Conservation (phyloP, 2,797 vertebrate genomes). For the Cottoperca gobio region DNA sequence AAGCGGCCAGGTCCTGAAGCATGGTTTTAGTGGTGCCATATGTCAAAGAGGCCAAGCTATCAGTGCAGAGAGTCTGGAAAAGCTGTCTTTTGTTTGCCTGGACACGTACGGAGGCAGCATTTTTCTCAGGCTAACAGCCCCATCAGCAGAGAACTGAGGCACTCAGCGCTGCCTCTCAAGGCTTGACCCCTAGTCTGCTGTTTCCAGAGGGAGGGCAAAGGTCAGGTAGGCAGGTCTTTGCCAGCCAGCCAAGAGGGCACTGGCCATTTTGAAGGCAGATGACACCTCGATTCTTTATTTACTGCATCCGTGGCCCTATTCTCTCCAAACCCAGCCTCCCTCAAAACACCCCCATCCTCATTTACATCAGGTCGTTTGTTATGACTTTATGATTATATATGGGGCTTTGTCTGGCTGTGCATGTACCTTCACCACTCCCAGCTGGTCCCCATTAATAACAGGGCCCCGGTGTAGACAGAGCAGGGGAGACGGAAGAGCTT, state of each 20-base stretch:
- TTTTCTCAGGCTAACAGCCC: slow-evolving; percentile 75
- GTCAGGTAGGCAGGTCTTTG: slow-evolving; percentile 62
- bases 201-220: slow-evolving; percentile 63
- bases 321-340: slow-evolving; percentile 62
- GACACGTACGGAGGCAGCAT: slow-evolving; percentile 57
- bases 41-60: slow-evolving; percentile 52
- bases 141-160: slow-evolving; percentile 71
- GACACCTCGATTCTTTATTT: slow-evolving; percentile 60
- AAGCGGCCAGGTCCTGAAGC: slow-evolving; percentile 9
- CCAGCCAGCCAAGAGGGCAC: slow-evolving; percentile 61
- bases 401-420: slow-evolving; percentile 87
- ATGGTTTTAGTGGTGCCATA: slow-evolving; percentile 24
- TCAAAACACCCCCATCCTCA: slow-evolving; percentile 72
- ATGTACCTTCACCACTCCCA: slow-evolving; percentile 87
- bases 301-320: slow-evolving; percentile 64
- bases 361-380: slow-evolving; percentile 89
- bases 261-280: slow-evolving; percentile 69
- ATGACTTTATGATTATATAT: slow-evolving; percentile 89
- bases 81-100: slow-evolving; percentile 76
- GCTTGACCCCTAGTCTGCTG: slow-evolving; percentile 65
- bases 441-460: slow-evolving; percentile 90
- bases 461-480: slow-evolving; percentile 75
- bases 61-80: slow-evolving; percentile 33
- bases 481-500: slow-evolving; percentile 83
- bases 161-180: slow-evolving; percentile 64